Evolutionary conservation across 1,140 invertebrate genomes (phyloP).

Genomic region (Hormaphis cornu): DNA sequence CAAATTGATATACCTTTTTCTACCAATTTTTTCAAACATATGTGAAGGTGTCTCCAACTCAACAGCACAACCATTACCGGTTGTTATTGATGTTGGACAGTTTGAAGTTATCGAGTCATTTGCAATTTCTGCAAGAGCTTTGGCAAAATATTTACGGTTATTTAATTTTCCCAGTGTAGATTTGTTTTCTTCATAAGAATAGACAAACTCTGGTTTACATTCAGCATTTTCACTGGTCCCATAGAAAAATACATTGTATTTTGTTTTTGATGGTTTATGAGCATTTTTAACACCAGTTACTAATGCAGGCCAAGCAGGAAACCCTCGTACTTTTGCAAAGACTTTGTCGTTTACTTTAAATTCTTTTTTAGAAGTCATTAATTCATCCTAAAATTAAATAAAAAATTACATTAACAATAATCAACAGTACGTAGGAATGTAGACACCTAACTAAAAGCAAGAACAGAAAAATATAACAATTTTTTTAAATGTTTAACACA

Average conservation of each 20-base stretch:
- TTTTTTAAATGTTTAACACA: too few relatives aligned
- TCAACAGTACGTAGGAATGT: too few relatives aligned
- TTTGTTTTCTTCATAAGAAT: constrained; percentile 50
- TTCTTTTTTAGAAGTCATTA: neutral
- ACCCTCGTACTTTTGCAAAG: constrained; percentile 91
- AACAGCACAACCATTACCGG: too few relatives aligned
- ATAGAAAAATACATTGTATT: constrained; percentile 87
- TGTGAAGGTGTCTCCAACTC: too few relatives aligned
- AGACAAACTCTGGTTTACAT: constrained; percentile 47
- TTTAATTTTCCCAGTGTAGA: constrained; percentile 54
- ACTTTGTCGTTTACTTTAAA: constrained; percentile 57
- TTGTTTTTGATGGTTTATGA: constrained; percentile 60
- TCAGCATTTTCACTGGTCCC: constrained; percentile 78
- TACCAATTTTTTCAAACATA: too few relatives aligned
- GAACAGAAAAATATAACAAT: too few relatives aligned
- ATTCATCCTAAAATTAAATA: too few relatives aligned
- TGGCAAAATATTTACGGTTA: constrained; percentile 55
- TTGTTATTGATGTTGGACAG: too few relatives aligned
- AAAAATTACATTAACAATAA: too few relatives aligned
- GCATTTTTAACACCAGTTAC: constrained; percentile 50
- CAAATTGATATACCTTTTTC: too few relatives aligned
- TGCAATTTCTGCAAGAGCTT: constrained; percentile 57
- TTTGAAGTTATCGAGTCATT: too few relatives aligned
- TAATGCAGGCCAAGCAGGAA: constrained; percentile 89
- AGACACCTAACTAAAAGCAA: too few relatives aligned